Evolutionary conservation across 2,113 vertebrate genomes (phyloP).

Genomic region (Talpa occidentalis): DNA sequence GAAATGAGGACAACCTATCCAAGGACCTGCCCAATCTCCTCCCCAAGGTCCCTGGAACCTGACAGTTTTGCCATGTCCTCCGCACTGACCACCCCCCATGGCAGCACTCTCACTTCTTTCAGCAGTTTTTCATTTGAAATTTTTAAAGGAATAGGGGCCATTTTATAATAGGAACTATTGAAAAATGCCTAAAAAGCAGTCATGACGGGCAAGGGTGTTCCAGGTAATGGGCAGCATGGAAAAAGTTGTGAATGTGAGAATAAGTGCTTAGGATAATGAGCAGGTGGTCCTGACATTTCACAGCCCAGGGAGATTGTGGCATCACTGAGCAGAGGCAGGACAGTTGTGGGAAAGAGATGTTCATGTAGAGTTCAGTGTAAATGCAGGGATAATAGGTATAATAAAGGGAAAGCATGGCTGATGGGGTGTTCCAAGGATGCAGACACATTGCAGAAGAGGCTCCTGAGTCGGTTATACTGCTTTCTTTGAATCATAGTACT

Average conservation of each 20-base stretch:
- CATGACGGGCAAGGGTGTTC: neutral
- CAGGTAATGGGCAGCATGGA: neutral
- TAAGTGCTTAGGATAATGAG: neutral
- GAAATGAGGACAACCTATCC: neutral
- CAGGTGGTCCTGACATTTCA: neutral
- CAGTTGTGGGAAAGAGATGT: neutral
- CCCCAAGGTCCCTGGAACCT: accelerated
- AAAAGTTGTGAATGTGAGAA: neutral
- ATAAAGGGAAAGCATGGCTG: accelerated
- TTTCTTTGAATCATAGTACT: neutral
- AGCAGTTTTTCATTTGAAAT: neutral
- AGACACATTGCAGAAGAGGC: accelerated
- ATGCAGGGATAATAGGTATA: neutral
- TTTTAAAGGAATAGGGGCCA: neutral
- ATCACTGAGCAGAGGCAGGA: neutral
- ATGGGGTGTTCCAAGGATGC: neutral
- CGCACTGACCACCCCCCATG: accelerated
- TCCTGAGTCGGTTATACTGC: neutral
- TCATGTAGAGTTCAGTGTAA: neutral
- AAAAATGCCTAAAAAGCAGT: neutral
- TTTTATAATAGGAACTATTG: no score
- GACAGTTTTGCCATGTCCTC: no score
- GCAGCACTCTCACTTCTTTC: neutral
- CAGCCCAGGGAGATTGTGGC: neutral
- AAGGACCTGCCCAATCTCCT: neutral